Evolutionary conservation across 2,113 vertebrate genomes (phyloP), one percentile per base, ranked within the genome.

Genomic region (Cottus gobio): DNA sequence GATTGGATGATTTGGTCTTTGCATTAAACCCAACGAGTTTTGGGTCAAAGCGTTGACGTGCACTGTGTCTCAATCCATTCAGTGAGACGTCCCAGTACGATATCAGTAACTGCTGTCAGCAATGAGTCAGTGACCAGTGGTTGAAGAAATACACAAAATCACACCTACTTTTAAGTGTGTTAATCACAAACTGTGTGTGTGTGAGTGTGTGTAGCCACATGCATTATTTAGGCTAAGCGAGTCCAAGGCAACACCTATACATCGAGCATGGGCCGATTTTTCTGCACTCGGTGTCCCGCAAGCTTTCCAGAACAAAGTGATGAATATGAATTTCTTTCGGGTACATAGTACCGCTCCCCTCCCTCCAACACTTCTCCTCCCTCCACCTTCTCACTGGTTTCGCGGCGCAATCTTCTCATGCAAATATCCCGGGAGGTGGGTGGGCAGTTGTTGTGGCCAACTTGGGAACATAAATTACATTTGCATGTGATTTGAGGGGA

Each of bases 401-500:
- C 71, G 48, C 66, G 42, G 74, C 44, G 60, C 78, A 87, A 81
- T 91, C 78, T 86, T 70, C 80, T 72, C 77, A 84, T 90, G 88
- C 84, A 87, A 91, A 91, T 91, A 79, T 71, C 71, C 70, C 12
- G 39, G 62, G 72, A 77, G 83, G 77, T 71, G 85, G 84, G 82
- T 67, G 83, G 42, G n/a, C 82, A 78, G 73, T 72, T 48, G 73
- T 82, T 60, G 77, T 63, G 67, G 75, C 82, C 70, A 80, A 85
- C 81, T 77, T 66, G 65, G 72, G 77, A 74, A 80, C 78, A 64
- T 67, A 79, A 88, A 92, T 88, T 84, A 75, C 86, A 92, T 93
- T 91, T 88, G 86, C 91, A 92, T 92, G 84, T 63, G 44, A 85
- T 89, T 79, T 83, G 69, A 80, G 34, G 66, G 68, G 50, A 71